Evolutionary conservation across 2,888 invertebrate species (phyloP).

Genomic region (Leptinotarsa tumamoca): DNA sequence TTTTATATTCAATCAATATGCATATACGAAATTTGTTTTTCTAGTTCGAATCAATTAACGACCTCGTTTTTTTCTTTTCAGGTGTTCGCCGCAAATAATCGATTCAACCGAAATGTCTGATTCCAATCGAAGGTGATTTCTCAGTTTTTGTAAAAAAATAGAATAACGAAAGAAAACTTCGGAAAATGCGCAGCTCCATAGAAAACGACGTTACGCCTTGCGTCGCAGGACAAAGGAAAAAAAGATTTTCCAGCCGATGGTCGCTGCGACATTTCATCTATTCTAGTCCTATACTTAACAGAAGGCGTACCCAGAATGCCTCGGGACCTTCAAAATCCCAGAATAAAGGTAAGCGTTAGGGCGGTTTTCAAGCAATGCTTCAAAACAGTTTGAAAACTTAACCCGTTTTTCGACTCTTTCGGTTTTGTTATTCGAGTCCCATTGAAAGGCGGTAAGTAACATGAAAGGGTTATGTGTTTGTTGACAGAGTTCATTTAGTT

Average conservation of each 20-base stretch:
- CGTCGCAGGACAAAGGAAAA: slow-evolving; percentile 62
- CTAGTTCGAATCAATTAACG: background rate
- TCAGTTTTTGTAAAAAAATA: background rate
- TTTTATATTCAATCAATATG: too few relatives aligned
- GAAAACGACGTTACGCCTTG: slow-evolving; percentile 56
- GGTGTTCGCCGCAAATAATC: slow-evolving; percentile 16
- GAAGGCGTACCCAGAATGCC: slow-evolving; percentile 68
- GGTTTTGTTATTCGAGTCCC: too few relatives aligned
- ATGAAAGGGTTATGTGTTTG: too few relatives aligned
- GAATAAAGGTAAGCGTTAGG: slow-evolving; percentile 40
- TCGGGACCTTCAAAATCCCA: slow-evolving; percentile 57
- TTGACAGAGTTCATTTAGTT: too few relatives aligned
- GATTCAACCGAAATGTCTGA: background rate
- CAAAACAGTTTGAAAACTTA: too few relatives aligned
- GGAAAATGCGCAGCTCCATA: slow-evolving; percentile 49
- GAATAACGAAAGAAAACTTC: background rate
- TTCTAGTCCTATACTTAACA: slow-evolving; percentile 77
- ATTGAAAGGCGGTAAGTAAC: too few relatives aligned
- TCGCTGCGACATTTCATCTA: slow-evolving; percentile 78
- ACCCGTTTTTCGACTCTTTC: too few relatives aligned
- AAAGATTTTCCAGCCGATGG: slow-evolving; percentile 70
- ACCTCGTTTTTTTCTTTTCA: slow-evolving; percentile 13
- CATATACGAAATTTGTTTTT: too few relatives aligned
- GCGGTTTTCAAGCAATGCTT: too few relatives aligned
- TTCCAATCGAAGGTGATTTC: slow-evolving; percentile 9